Percentiles rank a stretch among this genome's conserved stretches.
These are phyloP conservation scores for Oryctolagus cuniculus DNA, from an alignment of 2,113 vertebrate species.

Conservation along the genomic window mOryCun1.1 NC_091453.1:38164501-38165000, in stretches of 20 bases:
- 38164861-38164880: too few species aligned
- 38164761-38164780: constrained; percentile 28
- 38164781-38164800: not conserved
- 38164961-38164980: too few species aligned
- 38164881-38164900: too few species aligned
- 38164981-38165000: too few species aligned
- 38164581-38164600: not conserved
- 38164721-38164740: not conserved
- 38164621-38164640: not conserved
- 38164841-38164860: not conserved
- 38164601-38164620: not conserved
- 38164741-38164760: not conserved
- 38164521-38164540: not conserved
- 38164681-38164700: constrained; percentile 1
- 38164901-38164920: too few species aligned
- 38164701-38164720: not conserved
- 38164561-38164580: not conserved
- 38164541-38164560: not conserved
- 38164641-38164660: not conserved
- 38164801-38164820: constrained; percentile 41
- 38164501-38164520: not conserved
- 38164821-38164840: constrained; percentile 12
- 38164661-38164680: not conserved
- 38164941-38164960: too few species aligned
- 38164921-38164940: too few species aligned